These are phyloP conservation scores for Nymphalis io DNA, from an alignment of 1,140 invertebrate species.

Conservation along the genomic window DNA sequence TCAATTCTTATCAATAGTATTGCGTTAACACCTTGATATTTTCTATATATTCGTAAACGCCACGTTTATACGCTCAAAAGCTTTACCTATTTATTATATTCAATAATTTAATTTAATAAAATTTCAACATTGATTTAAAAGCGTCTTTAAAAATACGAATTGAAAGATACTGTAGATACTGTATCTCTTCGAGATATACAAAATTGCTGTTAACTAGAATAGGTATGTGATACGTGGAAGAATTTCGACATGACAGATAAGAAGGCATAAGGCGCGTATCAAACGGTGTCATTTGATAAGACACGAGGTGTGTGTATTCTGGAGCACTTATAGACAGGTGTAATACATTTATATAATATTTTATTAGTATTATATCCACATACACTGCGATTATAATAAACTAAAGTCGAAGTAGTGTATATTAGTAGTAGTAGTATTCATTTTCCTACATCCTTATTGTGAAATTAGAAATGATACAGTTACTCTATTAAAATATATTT, in stretches of 20 bases:
- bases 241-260: slow-evolving; percentile 78
- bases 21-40: background rate
- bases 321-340: slow-evolving; percentile 62
- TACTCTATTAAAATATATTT: too few relatives aligned
- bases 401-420: too few relatives aligned
- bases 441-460: too few relatives aligned
- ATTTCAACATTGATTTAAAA: too few relatives aligned
- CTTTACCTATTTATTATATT: background rate
- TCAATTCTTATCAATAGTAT: background rate
- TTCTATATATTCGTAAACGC: background rate
- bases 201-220: slow-evolving; percentile 38
- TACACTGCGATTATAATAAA: background rate
- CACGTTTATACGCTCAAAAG: background rate
- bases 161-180: background rate
- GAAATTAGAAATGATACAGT: too few relatives aligned
- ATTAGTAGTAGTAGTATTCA: too few relatives aligned
- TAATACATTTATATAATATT: slow-evolving; percentile 18
- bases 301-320: slow-evolving; percentile 63
- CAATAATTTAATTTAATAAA: too few relatives aligned
- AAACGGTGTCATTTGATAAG: slow-evolving; percentile 79
- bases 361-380: background rate
- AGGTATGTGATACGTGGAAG: slow-evolving; percentile 69
- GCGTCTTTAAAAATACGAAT: background rate
- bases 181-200: slow-evolving; percentile 6
- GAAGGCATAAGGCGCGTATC: slow-evolving; percentile 68